phyloP scores from a whole-genome alignment of 2,888 invertebrate genomes.

The Metacarcinus magister region DNA sequence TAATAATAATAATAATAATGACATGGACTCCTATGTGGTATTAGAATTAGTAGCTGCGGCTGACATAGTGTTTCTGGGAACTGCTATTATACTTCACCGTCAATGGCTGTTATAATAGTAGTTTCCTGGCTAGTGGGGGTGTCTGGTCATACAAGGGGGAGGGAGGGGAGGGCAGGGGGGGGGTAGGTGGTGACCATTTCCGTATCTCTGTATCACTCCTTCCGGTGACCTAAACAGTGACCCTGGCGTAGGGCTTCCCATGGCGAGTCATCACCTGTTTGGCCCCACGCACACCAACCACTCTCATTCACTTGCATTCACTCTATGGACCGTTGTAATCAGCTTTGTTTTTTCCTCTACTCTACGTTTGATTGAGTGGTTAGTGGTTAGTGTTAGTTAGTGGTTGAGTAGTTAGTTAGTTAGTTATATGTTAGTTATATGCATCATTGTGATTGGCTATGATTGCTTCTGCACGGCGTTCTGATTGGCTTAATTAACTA shows the following conservation, averaged over 20 bases:
- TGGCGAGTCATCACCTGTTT: background rate
- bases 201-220: slow-evolving; percentile 29
- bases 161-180: background rate
- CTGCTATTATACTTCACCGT: background rate
- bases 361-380: background rate
- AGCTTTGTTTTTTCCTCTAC: background rate
- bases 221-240: slow-evolving; percentile 16
- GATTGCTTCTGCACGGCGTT: no score
- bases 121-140: background rate
- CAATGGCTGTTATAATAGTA: background rate
- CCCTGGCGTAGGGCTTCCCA: background rate
- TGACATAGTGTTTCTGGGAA: background rate
- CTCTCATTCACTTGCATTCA: background rate
- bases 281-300: background rate
- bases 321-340: background rate
- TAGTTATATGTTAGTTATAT: no score
- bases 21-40: background rate
- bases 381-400: no score
- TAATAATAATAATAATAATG: background rate
- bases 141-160: background rate
- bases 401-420: no score
- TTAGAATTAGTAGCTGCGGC: background rate
- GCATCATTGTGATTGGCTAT: no score
- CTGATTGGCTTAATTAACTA: no score
- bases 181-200: slow-evolving; percentile 16